Base-by-base conservation (phyloP, 35 echinoderm and acorn worm genomes). In the Acanthaster planci region DNA sequence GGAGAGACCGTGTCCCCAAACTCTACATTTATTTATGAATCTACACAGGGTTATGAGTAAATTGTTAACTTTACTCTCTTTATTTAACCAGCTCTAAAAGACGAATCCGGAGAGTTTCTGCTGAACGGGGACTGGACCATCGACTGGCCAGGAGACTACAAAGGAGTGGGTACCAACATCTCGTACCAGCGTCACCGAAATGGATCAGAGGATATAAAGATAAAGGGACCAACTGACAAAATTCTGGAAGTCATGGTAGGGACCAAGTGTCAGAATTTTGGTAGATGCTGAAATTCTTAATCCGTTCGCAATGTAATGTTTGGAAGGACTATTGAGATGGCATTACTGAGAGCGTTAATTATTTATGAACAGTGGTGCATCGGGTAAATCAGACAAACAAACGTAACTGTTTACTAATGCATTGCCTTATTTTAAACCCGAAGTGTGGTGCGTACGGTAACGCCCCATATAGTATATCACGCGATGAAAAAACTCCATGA, bases 121-220 rank as follows among this genome's bases (percentile, higher is more conserved):
- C 53, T 92, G 35, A 92, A 92, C 39, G 90, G 90, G 1, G 51
- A 92, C 57, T 92, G 90, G 90, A 79, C 77, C 2, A 92, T 92
- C 8, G 80, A 84, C 32, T 92, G 90, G 90, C 90, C 90, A 16
- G 90, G 90, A 32, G 75, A 81, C 22, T 92, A 92, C 47, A 16
- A 86, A 22, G 76, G 78, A 53, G 84, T 58, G 38, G 90, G 90
- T 21, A 87, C 90, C 50, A 81, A 76, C 21, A 52, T 92, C 16
- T 17, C 32, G 51, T 92, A 92, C 78, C 36, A 92, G 38, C 59
- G 90, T 14, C 50, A 75, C 56, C 85, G 42, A 1, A 80, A 92
- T 58, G 90, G 84, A 22, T 52, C 77, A 5, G 90, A 92, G 64
- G 54, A 80, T 6, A 59, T 92, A 18, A 40, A 30, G 18, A 37